Evolutionary conservation across 2,888 invertebrate species (phyloP), one percentile per base, ranked within the genome.

Genomic region (Phasia obesa): DNA sequence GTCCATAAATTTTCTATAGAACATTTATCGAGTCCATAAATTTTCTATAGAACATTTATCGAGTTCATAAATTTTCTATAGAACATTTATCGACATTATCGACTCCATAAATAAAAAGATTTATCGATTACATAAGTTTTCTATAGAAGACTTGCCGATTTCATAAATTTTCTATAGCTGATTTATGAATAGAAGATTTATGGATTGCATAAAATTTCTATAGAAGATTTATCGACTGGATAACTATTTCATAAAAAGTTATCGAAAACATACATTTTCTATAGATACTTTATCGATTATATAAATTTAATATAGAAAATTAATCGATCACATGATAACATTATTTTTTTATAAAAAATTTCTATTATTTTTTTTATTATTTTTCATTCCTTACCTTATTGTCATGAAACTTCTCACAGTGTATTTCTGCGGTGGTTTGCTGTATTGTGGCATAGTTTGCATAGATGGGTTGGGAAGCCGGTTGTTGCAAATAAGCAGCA

Each of bases 351-450:
- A n/a, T n/a, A n/a, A n/a, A 53, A 38, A 38, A 11, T 38, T 38
- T 38, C 38, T 11, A 51, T 11, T 21, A 1, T 6, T 49, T 49
- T 49, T 6, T 21, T 25, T n/a, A 27, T 25, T 25, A 9, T 25
- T 13, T 55, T 51, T 0, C 11, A 42, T 4, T 35, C 27, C 71
- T 85, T 80, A 89, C 89, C 86, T 91, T 91, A 87, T 87, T 91
- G 87, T 91, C 91, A 82, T 92, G 91, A 84, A 90, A 89, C 87
- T 92, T 92, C 87, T 92, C 92, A 85, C 91, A 90, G 88, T 92
- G 92, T 85, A 94, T 93, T 88, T 94, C 94, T 3, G 93, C 94
- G 3, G 94, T 94, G 15, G 94, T 94, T 89, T 94, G 94, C 87
- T 92, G 92, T 85, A 91, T 91, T 84, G 91, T 91, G 62, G 90